phyloP scores from a whole-genome alignment of 2,888 invertebrate genomes.

The Amphipyra berbera region DNA sequence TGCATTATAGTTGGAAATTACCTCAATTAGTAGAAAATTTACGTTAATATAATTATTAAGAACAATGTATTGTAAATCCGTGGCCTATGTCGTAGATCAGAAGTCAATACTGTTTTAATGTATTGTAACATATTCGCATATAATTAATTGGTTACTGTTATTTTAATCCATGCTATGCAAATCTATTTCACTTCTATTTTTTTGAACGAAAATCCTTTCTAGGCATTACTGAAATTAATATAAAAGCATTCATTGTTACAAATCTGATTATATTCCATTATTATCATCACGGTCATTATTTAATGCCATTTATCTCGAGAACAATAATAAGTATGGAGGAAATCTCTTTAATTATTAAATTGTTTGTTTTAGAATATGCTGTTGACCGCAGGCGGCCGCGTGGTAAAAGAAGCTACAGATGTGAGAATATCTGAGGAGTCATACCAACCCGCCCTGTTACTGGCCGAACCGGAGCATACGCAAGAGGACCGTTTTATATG shows the following conservation, averaged over 20 bases:
- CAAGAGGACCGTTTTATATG: constrained; percentile 82
- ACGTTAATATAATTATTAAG: too few species aligned
- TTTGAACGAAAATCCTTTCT: too few species aligned
- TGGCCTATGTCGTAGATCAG: constrained; percentile 1
- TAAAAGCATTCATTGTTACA: too few species aligned
- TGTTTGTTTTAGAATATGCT: constrained; percentile 74
- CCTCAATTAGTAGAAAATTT: neutral
- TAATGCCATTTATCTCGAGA: neutral
- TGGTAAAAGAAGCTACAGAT: constrained; percentile 65
- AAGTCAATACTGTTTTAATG: constrained; percentile 8
- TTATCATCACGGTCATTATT: neutral
- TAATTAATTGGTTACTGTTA: constrained; percentile 13
- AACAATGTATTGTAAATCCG: constrained; percentile 3
- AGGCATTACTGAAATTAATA: too few species aligned
- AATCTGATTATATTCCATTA: too few species aligned
- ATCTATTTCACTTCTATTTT: too few species aligned
- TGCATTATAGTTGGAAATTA: neutral
- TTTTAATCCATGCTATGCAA: too few species aligned
- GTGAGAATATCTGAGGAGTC: constrained; percentile 60
- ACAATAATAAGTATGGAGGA: neutral
- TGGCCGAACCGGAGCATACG: constrained; percentile 83
- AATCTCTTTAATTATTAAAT: too few species aligned
- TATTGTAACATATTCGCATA: neutral
- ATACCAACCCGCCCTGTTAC: constrained; percentile 70
- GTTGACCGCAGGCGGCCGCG: constrained; percentile 75